A percentile compares a stretch with the other conserved stretches of the same genome.
Conservation (phyloP, 1,140 invertebrate genomes). For the Elymnias hypermnestra region DNA sequence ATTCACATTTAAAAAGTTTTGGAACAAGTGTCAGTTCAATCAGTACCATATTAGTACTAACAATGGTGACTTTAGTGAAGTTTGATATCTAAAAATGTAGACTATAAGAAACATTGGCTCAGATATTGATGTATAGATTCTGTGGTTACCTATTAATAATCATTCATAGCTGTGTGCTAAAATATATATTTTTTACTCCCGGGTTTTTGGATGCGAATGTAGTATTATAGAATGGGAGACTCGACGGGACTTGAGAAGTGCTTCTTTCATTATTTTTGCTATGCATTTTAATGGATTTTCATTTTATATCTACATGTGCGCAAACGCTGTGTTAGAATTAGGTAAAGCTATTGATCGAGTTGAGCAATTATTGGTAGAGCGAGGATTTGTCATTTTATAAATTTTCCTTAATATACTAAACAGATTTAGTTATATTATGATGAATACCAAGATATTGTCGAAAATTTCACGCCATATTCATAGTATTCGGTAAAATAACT, state of each 20-base stretch:
- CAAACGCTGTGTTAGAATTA: constrained; percentile 22
- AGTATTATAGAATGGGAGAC: constrained; percentile 24
- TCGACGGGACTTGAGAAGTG: constrained; percentile 23
- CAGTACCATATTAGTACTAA: constrained; percentile 5
- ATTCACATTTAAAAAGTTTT: too few species aligned
- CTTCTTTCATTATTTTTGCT: constrained; percentile 65
- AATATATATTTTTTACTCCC: constrained; percentile 63
- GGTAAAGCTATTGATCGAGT: constrained; percentile 2
- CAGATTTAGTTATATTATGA: too few species aligned
- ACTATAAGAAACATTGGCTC: constrained; percentile 15
- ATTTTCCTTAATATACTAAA: too few species aligned
- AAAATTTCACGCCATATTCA: too few species aligned
- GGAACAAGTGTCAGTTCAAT: constrained; percentile 20
- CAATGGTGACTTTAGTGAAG: neutral
- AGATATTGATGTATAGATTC: constrained; percentile 23
- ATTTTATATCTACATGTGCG: constrained; percentile 24
- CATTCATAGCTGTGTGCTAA: constrained; percentile 22
- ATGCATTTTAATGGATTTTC: constrained; percentile 42
- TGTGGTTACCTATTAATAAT: constrained; percentile 15
- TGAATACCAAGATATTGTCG: too few species aligned
- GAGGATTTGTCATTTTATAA: too few species aligned
- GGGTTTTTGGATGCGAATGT: constrained; percentile 37
- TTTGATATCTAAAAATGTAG: constrained; percentile 5
- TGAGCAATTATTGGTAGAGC: neutral
- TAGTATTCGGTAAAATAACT: too few species aligned